These are phyloP conservation scores for Engraulis encrasicolus DNA, from an alignment of 2,113 vertebrate genomes.

Conservation along the genomic window DNA sequence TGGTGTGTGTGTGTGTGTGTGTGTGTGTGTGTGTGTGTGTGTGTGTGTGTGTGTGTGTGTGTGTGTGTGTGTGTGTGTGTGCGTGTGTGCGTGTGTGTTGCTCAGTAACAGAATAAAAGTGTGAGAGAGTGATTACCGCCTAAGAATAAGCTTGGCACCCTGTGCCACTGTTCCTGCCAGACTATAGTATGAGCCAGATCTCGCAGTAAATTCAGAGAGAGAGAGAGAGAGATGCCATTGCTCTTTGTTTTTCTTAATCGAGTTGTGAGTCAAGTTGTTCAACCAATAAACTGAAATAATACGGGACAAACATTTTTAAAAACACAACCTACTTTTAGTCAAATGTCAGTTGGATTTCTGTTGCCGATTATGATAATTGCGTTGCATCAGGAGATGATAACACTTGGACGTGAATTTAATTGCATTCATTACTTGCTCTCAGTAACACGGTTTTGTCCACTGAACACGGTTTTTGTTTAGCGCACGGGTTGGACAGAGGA, in stretches of 20 bases:
- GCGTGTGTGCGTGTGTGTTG: neutral
- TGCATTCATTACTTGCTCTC: neutral
- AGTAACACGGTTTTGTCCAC: neutral
- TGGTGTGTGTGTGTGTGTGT: neutral
- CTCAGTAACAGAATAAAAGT: neutral
- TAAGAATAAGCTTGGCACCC: constrained; percentile 3
- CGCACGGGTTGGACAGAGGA: neutral
- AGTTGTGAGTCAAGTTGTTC: neutral
- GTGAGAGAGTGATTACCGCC: neutral
- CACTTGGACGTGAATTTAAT: neutral
- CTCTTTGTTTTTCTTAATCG: neutral
- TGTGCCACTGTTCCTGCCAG: neutral
- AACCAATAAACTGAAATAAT: neutral
- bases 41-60: neutral
- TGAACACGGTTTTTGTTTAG: neutral
- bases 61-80: neutral
- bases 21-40: neutral
- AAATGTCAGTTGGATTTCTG: neutral
- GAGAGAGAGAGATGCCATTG: neutral
- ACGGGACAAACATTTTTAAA: neutral
- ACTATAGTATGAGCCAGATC: neutral
- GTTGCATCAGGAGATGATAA: neutral
- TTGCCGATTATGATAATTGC: neutral
- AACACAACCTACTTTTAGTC: neutral
- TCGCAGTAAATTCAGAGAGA: neutral